Evolutionary conservation across 2,797 vertebrate genomes (phyloP), one percentile per base, ranked within the genome.

Genomic region (Sebastes glaucus): DNA sequence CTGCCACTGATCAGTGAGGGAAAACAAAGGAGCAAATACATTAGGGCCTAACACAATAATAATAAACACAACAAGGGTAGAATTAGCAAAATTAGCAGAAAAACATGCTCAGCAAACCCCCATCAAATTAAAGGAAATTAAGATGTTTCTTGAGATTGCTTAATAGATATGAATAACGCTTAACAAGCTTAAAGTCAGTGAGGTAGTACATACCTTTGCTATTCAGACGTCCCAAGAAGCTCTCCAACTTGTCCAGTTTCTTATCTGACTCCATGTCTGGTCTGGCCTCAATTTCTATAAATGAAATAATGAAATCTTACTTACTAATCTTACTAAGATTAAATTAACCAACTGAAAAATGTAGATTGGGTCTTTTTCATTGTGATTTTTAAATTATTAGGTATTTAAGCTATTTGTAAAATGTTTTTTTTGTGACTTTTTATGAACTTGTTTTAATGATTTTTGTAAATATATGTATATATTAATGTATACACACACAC

Each of bases 181-280:
- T 61, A n/a, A 59, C 2, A 5, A 66, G 18, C 14, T 71, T 7
- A 8, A 53, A 67, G 33, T 65, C 11, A 52, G 32, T 3, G 22
- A 27, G 9, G 18, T 61, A 18, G 30, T 8, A 20, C 66, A 27
- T 56, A 99, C 98, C 97, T 98, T 97, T 99, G 93, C 96, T 99
- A 83, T 99, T 99, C 83, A 99, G 90, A 77, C 96, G 97, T 75
- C 97, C 97, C 82, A 99, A 92, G 87, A 99, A 99, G 0, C 95
- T 98, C 88, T 99, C 98, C 91, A 99, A 83, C 92, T 97, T 98
- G 94, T 99, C 99, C 42, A 99, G 83, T 88, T 99, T 99, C 94
- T 97, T 97, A 87, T 99, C 99, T 0, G 97, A 98, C 79, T 99
- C 98, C 95, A 99, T 98, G 61, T 99, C 97, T 61, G 97, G 96